Evolutionary conservation across 92 coral and sea anemone species (phyloP).

Genomic region (Galaxea fascicularis): DNA sequence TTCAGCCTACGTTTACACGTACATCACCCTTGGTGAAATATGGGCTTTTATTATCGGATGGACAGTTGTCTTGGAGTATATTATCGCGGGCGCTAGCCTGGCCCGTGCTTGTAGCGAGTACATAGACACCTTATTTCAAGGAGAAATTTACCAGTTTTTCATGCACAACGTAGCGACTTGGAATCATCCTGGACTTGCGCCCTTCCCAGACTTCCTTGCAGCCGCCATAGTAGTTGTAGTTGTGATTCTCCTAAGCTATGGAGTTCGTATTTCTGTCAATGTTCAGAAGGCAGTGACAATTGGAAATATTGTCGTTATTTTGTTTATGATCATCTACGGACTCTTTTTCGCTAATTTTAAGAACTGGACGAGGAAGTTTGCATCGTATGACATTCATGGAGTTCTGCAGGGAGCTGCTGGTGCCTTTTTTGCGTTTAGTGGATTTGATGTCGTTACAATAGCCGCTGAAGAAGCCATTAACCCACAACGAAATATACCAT

Average conservation of each 20-base stretch:
- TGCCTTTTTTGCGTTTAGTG: slow-evolving; percentile 23
- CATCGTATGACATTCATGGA: slow-evolving; percentile 26
- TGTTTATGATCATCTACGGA: slow-evolving; percentile 68
- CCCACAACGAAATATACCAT: slow-evolving; percentile 74
- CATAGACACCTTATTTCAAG: slow-evolving; percentile 69
- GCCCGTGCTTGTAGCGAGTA: slow-evolving; percentile 83
- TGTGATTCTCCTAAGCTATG: slow-evolving; percentile 66
- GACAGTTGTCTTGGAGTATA: slow-evolving; percentile 82
- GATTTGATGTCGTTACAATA: slow-evolving; percentile 31
- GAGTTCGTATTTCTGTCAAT: slow-evolving; percentile 63
- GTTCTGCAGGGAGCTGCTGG: slow-evolving; percentile 25
- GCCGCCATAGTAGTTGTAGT: slow-evolving; percentile 53
- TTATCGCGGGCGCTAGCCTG: slow-evolving; percentile 69
- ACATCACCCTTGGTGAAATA: slow-evolving; percentile 83
- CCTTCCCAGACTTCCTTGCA: slow-evolving; percentile 85
- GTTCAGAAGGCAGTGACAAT: slow-evolving; percentile 58
- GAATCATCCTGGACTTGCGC: slow-evolving; percentile 58
- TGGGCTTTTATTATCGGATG: slow-evolving; percentile 91
- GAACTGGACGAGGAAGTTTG: slow-evolving; percentile 26
- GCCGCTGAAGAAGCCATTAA: slow-evolving; percentile 67
- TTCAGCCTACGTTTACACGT: slow-evolving; percentile 87
- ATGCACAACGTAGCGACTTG: slow-evolving; percentile 56
- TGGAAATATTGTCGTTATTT: slow-evolving; percentile 60
- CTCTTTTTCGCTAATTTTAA: slow-evolving; percentile 32
- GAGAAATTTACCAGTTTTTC: slow-evolving; percentile 58